Base-by-base conservation (phyloP, 1,140 invertebrate species). In the Drosophila pachea region DNA sequence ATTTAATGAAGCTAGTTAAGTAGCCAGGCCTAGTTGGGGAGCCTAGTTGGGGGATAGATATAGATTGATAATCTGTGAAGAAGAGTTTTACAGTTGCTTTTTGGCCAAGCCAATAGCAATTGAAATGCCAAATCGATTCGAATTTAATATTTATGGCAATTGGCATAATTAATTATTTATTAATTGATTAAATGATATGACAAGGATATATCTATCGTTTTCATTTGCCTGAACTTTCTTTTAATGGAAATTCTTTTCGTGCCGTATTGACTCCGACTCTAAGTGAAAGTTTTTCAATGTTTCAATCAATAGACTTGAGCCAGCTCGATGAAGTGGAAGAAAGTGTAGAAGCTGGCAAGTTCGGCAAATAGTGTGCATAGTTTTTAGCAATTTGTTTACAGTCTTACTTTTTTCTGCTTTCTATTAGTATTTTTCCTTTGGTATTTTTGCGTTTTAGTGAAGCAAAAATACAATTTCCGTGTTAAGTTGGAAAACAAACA, bases 401-500 rank as follows among this genome's bases (percentile, higher is more conserved):
- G 65, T 60, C 55, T 43, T 59, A 9, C n/a, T 45, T 29, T 40
- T 56, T 52, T 36, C 36, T n/a, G 4, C 4, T 12, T 42, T 42
- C 12, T 22, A 22, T 22, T 22, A 22, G 22, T 22, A 22, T 42
- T 42, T 11, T 22, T 47, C 31, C 7, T 36, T 58, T n/a, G 55
- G 33, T 48, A 47, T 69, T 63, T 50, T 22, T 65, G 58, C 33
- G 36, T 61, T 32, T 61, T 58, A 54, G 29, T 63, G 8, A 43
- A 40, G 62, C 65, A 67, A 68, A 83, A 86, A 84, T 79, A 86
- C 81, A 84, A 86, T 84, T 84, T 86, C 73, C 76, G 79, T 66
- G 81, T 75, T 84, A 84, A 84, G 81, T 86, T 79, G 76, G 68
- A 84, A 84, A 84, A 84, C 79, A 84, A 84, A 84, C 81, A 76